Conservation (phyloP, 2,888 invertebrate genomes). For the Dorcus parallelipipedus region DNA sequence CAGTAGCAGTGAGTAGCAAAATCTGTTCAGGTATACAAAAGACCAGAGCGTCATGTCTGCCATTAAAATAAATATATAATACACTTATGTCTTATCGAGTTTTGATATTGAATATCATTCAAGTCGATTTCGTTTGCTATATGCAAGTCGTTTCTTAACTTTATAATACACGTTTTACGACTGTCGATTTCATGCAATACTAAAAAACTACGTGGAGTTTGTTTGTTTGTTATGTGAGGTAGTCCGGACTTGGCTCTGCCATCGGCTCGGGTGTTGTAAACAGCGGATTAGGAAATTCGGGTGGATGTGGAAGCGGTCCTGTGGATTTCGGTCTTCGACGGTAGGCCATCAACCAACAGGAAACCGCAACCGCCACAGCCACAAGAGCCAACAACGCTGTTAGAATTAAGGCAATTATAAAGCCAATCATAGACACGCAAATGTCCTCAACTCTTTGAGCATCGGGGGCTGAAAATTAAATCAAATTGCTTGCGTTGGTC, state of each 20-base stretch:
- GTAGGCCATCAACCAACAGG: slow-evolving; percentile 94
- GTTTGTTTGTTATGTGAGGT: slow-evolving; percentile 55
- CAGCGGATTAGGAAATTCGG: slow-evolving; percentile 92
- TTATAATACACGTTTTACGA: not conserved
- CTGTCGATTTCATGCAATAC: slow-evolving; percentile 3
- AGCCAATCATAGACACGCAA: slow-evolving; percentile 90
- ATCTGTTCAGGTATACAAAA: slow-evolving; percentile 18
- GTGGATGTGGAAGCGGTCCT: slow-evolving; percentile 90
- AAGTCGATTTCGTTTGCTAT: slow-evolving; percentile 4
- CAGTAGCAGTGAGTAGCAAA: slow-evolving; percentile 24
- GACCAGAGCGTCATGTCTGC: slow-evolving; percentile 3
- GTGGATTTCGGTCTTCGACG: slow-evolving; percentile 80
- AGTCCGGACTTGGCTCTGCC: slow-evolving; percentile 80
- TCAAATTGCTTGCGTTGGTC: no score
- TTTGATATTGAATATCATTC: slow-evolving; percentile 6
- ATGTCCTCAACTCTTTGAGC: slow-evolving; percentile 72
- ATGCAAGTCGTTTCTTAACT: slow-evolving; percentile 7
- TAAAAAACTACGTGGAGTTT: slow-evolving; percentile 6
- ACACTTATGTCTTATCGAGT: slow-evolving; percentile 15
- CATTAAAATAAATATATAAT: slow-evolving; percentile 24
- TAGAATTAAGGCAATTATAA: slow-evolving; percentile 87
- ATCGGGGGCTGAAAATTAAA: slow-evolving; percentile 51
- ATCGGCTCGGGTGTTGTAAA: slow-evolving; percentile 80
- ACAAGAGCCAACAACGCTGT: slow-evolving; percentile 88
- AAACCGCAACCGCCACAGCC: slow-evolving; percentile 90